These are phyloP conservation scores for Hofmannophila pseudospretella DNA, from an alignment of 2,888 invertebrate genomes.

Conservation along the genomic window DNA sequence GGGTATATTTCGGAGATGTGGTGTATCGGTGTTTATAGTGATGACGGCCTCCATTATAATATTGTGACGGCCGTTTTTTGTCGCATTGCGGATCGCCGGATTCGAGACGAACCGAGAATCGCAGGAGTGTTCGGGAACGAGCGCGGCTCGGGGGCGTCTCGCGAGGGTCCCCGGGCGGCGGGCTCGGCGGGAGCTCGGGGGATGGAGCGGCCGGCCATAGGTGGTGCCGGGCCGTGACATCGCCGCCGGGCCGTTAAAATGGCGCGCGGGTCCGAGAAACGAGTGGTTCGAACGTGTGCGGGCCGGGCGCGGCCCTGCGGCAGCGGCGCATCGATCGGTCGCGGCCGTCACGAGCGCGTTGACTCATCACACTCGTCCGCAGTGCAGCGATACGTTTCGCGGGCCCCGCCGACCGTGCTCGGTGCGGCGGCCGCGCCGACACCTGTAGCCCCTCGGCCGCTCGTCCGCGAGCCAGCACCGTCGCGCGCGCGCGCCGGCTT, in stretches of 20 bases:
- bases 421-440: background rate
- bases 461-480: background rate
- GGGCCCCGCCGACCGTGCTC: background rate
- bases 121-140: slow-evolving; percentile 3
- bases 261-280: slow-evolving; percentile 34
- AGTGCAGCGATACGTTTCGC: too few relatives aligned
- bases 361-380: too few relatives aligned
- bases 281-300: slow-evolving; percentile 34
- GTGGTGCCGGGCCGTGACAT: slow-evolving; percentile 59
- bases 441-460: background rate
- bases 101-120: slow-evolving; percentile 23
- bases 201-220: slow-evolving; percentile 58
- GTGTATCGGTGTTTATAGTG: slow-evolving; percentile 74
- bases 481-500: background rate
- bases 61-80: slow-evolving; percentile 77
- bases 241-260: slow-evolving; percentile 44
- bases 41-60: slow-evolving; percentile 76
- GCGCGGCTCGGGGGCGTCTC: slow-evolving; percentile 1
- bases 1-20: slow-evolving; percentile 66
- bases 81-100: slow-evolving; percentile 72
- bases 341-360: slow-evolving; percentile 68
- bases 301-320: slow-evolving; percentile 40
- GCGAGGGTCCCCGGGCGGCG: slow-evolving; percentile 1
- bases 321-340: slow-evolving; percentile 71
- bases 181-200: slow-evolving; percentile 31